Evolutionary conservation across 2,888 invertebrate genomes (phyloP).

Genomic region (Mythimna impura): DNA sequence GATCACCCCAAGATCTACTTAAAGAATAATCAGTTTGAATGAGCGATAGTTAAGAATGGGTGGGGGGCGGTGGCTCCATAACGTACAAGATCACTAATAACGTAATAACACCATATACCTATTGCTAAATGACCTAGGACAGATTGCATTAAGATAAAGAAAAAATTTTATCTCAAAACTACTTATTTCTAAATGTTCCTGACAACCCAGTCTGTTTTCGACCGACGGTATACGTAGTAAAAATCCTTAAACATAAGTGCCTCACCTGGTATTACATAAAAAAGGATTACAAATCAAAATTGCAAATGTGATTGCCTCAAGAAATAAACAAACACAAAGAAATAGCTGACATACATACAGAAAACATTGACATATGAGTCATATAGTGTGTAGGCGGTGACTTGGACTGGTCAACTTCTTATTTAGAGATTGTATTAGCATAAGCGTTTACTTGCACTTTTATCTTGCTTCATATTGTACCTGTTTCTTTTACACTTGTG

Average conservation of each 20-base stretch:
- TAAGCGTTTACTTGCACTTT: constrained; percentile 23
- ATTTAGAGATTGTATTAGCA: constrained; percentile 15
- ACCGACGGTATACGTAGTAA: neutral
- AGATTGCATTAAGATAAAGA: too few relatives aligned
- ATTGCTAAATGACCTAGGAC: too few relatives aligned
- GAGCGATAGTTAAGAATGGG: too few relatives aligned
- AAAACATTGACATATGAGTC: constrained; percentile 60
- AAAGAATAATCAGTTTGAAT: too few relatives aligned
- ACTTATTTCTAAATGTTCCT: too few relatives aligned
- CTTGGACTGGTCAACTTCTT: constrained; percentile 40
- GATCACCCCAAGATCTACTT: too few relatives aligned
- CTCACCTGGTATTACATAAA: constrained; percentile 16
- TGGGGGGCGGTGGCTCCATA: too few relatives aligned
- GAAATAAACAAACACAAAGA: constrained; percentile 66
- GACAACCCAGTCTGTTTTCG: too few relatives aligned
- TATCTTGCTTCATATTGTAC: constrained; percentile 28
- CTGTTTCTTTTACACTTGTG: neutral
- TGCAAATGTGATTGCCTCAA: constrained; percentile 44
- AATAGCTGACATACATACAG: constrained; percentile 52
- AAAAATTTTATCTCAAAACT: too few relatives aligned
- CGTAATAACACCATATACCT: too few relatives aligned
- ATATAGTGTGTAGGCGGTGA: constrained; percentile 41
- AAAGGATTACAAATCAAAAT: constrained; percentile 30
- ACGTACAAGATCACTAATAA: too few relatives aligned
- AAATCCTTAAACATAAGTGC: neutral